Base-by-base conservation (phyloP, 2,888 invertebrate genomes). In the Conus canariensis region DNA sequence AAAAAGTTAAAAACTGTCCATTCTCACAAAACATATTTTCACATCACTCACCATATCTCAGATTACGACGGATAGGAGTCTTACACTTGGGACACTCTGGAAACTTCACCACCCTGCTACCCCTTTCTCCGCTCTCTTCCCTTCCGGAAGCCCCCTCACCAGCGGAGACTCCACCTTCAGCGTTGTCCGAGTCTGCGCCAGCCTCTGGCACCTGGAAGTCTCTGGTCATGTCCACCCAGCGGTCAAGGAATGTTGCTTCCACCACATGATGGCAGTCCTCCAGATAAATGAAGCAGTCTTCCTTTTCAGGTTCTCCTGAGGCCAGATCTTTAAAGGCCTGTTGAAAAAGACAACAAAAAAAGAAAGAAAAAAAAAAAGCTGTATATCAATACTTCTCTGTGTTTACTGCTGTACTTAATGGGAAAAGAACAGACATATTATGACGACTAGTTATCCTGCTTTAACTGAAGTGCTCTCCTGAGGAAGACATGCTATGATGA, bases 31-130 rank as follows among this genome's bases (percentile, higher is more conserved):
- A 45, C 45, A 0, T 45, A 45, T 64, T 64, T 64, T 64, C 64
- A 64, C 10, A 64, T 64, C 16, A 64, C 64, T 64, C 16, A 88
- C 97, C 97, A 95, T 97, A 97, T 25, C 97, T 96, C 85, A 96
- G 96, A 0, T 97, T 97, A 92, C 96, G 97, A 25, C 97, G 96
- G 14, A 98, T 97, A 0, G 97, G 96, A n/a, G 97, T 97, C 87
- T 97, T 97, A 94, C 98, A 97, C 77, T 92, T 86, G 0, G 97
- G 97, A 93, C 97, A 97, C 0, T 88, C 86, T 91, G 96, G 96
- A 87, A 94, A 88, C 60, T 93, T 92, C 19, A 92, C 88, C 5
- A 58, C 30, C 59, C 30, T 87, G 90, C 88, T 77, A 30, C 77
- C 30, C 19, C 22, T 9, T 30, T 10, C 67, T 67, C 64, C 19